Conservation (phyloP, 2,888 invertebrate species). For the Leucophenga montana region DNA sequence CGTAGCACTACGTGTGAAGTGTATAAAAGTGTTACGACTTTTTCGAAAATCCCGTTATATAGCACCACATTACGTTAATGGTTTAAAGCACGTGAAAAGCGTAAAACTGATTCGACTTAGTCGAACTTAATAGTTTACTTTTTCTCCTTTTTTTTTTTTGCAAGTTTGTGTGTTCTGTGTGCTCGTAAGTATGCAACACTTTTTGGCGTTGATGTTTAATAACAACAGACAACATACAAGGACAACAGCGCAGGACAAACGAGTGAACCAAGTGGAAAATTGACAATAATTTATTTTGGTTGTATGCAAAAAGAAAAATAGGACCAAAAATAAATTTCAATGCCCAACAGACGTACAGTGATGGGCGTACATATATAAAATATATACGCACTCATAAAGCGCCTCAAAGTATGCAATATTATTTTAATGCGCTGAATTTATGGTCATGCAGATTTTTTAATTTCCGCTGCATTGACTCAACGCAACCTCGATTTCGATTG, state of each 20-base stretch:
- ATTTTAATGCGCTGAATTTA: conserved; percentile 62
- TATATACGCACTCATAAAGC: too few relatives aligned
- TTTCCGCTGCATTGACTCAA: conserved; percentile 17
- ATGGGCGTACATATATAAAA: too few relatives aligned
- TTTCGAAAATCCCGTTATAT: too few relatives aligned
- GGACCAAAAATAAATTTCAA: conserved; percentile 16
- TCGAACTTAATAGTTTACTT: background rate
- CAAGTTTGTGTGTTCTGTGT: background rate
- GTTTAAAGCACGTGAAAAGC: too few relatives aligned
- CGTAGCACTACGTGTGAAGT: too few relatives aligned
- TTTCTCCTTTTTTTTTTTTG: background rate
- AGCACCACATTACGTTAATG: background rate
- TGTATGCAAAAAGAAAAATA: conserved; percentile 14
- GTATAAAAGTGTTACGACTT: too few relatives aligned
- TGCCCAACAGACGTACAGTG: conserved; percentile 17
- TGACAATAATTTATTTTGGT: conserved; percentile 67
- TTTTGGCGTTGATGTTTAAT: conserved; percentile 39
- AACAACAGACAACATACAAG: conserved; percentile 20
- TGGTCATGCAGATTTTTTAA: conserved; percentile 42
- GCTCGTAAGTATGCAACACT: conserved; percentile 48
- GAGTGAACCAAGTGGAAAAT: conserved; percentile 60
- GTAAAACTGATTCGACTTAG: too few relatives aligned
- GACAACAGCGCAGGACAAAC: conserved; percentile 5
- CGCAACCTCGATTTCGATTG: background rate
- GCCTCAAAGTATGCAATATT: conserved; percentile 49